Base-by-base conservation (phyloP, 2,888 invertebrate genomes). In the Apocheima hispidaria region DNA sequence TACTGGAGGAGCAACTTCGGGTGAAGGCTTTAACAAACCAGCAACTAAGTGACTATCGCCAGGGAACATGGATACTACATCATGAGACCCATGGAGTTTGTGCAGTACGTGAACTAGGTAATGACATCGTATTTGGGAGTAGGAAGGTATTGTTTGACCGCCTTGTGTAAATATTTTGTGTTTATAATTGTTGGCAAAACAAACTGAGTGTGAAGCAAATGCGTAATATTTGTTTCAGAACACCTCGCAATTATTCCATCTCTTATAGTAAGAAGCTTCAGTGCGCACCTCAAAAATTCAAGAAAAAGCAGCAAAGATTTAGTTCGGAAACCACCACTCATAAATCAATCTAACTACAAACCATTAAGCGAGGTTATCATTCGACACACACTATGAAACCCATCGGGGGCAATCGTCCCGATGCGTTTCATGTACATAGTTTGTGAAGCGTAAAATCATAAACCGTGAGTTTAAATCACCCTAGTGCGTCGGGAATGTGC, bases 271-370 rank as follows among this genome's bases (percentile, higher is more conserved):
- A 62, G 56, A 68, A 70, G 69, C 68, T 65, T 68, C 61, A 66
- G 48, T 83, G 83, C 81, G 81, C 78, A 82, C 74, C 79, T 82
- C 77, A 69, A 72, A 30, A 79, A 76, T 80, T 80, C 79, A 78
- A 83, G 79, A 83, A 79, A 74, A 91, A 90, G 90, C 82, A 90
- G 90, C 81, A 83, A 69, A 87, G 83, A 86, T 87, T 88, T 81
- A 86, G 86, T 87, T 84, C 69, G 73, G 83, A 85, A 86, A 87
- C 85, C 88, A 88, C 81, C 89, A 91, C 89, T 89, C 87, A 83
- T 82, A 85, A 84, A 83, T 83, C 84, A 86, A 79, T 81, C 88
- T 87, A 91, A 87, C 90, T 91, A 92, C 92, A 87, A 85, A 85
- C 81, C 86, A 83, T 78, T n/a, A 91, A 92, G 91, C 91, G 83